Evolutionary conservation across 2,888 invertebrate species (phyloP).

Genomic region (Electrophaes corylata): DNA sequence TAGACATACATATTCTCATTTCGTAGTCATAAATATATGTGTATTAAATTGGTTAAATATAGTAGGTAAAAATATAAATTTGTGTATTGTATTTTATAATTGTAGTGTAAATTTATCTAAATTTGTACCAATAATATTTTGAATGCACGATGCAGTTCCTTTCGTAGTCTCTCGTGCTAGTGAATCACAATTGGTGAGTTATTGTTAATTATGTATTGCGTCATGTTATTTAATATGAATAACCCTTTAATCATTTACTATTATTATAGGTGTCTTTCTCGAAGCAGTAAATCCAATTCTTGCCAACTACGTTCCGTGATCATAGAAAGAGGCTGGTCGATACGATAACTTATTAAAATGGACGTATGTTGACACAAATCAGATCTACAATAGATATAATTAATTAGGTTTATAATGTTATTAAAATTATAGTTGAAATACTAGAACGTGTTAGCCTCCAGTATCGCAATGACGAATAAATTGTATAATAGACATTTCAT

Average conservation of each 20-base stretch:
- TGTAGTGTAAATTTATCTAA: slow-evolving; percentile 66
- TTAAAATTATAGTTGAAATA: slow-evolving; percentile 62
- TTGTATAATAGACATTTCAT: slow-evolving; percentile 69
- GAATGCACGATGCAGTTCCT: slow-evolving; percentile 83
- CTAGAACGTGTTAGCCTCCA: slow-evolving; percentile 47
- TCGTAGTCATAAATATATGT: slow-evolving; percentile 58
- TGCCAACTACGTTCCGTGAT: slow-evolving; percentile 64
- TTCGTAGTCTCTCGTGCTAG: slow-evolving; percentile 78
- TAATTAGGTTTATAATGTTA: slow-evolving; percentile 66
- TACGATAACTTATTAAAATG: slow-evolving; percentile 52
- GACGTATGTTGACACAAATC: slow-evolving; percentile 66
- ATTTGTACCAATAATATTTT: slow-evolving; percentile 72
- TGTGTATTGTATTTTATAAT: slow-evolving; percentile 58
- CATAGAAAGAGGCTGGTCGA: slow-evolving; percentile 62
- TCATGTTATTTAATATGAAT: slow-evolving; percentile 47
- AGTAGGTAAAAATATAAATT: slow-evolving; percentile 46
- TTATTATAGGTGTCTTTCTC: slow-evolving; percentile 64
- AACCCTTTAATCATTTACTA: slow-evolving; percentile 25
- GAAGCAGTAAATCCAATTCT: slow-evolving; percentile 53
- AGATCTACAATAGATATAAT: slow-evolving; percentile 66
- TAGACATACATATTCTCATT: slow-evolving; percentile 52
- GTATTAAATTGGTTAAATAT: slow-evolving; percentile 43
- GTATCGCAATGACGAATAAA: slow-evolving; percentile 40
- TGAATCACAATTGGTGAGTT: slow-evolving; percentile 66
- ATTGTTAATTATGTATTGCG: slow-evolving; percentile 29